Percentiles rank a stretch among this genome's conserved stretches.
These are phyloP conservation scores for Lampropteryx suffumata DNA, from an alignment of 2,888 invertebrate genomes.

Conservation along the genomic window DNA sequence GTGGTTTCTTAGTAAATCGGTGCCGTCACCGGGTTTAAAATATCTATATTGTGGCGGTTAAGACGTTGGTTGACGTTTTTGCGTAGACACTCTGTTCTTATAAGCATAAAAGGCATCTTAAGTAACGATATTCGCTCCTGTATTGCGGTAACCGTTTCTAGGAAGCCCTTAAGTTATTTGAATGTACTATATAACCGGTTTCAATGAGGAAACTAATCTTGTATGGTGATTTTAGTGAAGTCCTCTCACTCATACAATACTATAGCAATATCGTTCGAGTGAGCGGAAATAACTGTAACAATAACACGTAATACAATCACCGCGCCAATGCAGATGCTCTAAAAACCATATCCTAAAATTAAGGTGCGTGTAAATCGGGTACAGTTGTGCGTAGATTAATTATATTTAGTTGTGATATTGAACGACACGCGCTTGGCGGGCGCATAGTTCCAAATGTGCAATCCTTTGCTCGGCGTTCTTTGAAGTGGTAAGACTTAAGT, in stretches of 20 bases:
- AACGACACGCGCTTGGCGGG: conserved; percentile 50
- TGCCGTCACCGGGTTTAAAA: background rate
- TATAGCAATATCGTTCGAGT: too few species aligned
- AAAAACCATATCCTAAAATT: conserved; percentile 70
- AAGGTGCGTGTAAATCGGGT: conserved; percentile 62
- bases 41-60: too few species aligned
- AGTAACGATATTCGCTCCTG: background rate
- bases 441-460: conserved; percentile 68
- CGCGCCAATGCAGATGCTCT: conserved; percentile 57
- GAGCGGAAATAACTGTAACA: too few species aligned
- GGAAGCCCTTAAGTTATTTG: background rate
- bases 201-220: too few species aligned
- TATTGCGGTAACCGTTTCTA: background rate
- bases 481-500: background rate
- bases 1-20: background rate
- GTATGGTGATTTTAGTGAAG: too few species aligned
- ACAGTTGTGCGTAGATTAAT: conserved; percentile 64
- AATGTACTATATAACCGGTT: too few species aligned
- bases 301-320: conserved; percentile 12
- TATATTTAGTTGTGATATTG: conserved; percentile 77
- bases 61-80: too few species aligned
- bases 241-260: too few species aligned
- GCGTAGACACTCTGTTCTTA: too few species aligned
- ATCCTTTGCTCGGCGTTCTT: conserved; percentile 38
- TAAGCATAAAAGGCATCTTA: too few species aligned